Percentiles rank a stretch among this genome's conserved stretches.
phyloP scores from a whole-genome alignment of 2,888 invertebrate genomes.

The Lasiommata megera region DNA sequence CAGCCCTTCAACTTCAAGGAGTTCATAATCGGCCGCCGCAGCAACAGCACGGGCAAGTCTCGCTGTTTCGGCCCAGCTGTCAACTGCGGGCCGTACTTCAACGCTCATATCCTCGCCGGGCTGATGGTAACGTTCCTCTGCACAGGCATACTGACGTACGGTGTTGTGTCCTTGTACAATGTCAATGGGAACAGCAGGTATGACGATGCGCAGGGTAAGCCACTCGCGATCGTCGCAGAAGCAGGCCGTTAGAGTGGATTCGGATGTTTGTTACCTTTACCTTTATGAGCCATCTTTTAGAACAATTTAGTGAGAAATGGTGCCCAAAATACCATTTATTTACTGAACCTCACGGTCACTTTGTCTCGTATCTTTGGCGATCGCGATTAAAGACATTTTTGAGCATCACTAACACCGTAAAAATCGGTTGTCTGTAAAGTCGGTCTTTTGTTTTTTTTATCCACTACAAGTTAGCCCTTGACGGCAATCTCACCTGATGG shows the following conservation, averaged over 20 bases:
- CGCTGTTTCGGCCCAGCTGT: constrained; percentile 40
- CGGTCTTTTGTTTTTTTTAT: too few relatives aligned
- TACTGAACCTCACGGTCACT: too few relatives aligned
- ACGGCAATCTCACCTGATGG: too few relatives aligned
- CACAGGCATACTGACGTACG: constrained; percentile 40
- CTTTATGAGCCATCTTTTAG: too few relatives aligned
- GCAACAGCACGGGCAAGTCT: neutral
- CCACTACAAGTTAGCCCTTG: too few relatives aligned
- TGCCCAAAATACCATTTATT: too few relatives aligned
- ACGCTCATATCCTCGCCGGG: constrained; percentile 39
- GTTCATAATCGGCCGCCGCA: neutral
- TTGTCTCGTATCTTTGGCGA: too few relatives aligned
- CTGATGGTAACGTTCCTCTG: constrained; percentile 42
- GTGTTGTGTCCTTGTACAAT: constrained; percentile 39
- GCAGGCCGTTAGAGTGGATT: constrained; percentile 1
- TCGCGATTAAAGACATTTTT: too few relatives aligned
- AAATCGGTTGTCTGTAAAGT: too few relatives aligned
- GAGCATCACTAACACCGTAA: too few relatives aligned
- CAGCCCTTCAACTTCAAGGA: constrained; percentile 26
- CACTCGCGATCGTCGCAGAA: constrained; percentile 28
- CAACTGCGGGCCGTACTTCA: constrained; percentile 55
- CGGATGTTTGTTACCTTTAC: too few relatives aligned
- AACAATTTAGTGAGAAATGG: too few relatives aligned
- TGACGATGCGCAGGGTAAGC: constrained; percentile 51
- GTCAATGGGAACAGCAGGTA: constrained; percentile 43